Conservation (phyloP, 2,113 vertebrate genomes). For the Ellobius talpinus region DNA sequence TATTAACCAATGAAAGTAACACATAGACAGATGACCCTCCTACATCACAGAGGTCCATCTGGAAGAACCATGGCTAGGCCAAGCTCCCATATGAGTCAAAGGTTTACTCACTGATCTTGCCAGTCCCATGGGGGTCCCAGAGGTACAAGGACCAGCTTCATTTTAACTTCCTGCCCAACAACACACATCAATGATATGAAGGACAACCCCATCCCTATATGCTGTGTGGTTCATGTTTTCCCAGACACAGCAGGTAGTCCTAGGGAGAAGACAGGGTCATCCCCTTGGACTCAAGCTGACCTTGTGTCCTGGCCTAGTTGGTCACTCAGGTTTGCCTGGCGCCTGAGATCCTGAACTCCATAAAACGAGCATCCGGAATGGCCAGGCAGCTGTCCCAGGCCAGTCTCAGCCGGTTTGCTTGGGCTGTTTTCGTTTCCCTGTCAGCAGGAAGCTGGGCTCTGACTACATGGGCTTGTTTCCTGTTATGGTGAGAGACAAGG, state of each 20-base stretch:
- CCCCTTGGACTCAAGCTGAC: background rate
- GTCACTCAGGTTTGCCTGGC: slow-evolving; percentile 47
- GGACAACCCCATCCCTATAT: background rate
- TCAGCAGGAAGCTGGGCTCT: slow-evolving; percentile 83
- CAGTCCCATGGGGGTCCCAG: background rate
- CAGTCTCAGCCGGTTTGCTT: background rate
- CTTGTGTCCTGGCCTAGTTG: background rate
- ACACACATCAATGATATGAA: background rate
- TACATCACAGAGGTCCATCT: background rate
- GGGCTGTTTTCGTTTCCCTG: slow-evolving; percentile 82
- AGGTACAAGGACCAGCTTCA: background rate
- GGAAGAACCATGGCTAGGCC: background rate
- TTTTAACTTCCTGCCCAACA: background rate
- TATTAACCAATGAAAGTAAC: too few relatives aligned
- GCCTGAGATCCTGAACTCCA: slow-evolving; percentile 54
- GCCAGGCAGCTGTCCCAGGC: background rate
- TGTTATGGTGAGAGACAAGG: slow-evolving; percentile 82
- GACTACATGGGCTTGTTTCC: slow-evolving; percentile 83
- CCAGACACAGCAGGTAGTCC: background rate
- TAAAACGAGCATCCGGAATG: background rate
- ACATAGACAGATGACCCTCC: too few relatives aligned
- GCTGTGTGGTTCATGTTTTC: background rate
- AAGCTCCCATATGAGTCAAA: fast-evolving
- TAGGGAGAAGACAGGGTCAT: background rate
- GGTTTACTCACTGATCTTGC: background rate